Evolutionary conservation across 2,888 invertebrate species (phyloP).

Genomic region (Epirrhoe tristata): DNA sequence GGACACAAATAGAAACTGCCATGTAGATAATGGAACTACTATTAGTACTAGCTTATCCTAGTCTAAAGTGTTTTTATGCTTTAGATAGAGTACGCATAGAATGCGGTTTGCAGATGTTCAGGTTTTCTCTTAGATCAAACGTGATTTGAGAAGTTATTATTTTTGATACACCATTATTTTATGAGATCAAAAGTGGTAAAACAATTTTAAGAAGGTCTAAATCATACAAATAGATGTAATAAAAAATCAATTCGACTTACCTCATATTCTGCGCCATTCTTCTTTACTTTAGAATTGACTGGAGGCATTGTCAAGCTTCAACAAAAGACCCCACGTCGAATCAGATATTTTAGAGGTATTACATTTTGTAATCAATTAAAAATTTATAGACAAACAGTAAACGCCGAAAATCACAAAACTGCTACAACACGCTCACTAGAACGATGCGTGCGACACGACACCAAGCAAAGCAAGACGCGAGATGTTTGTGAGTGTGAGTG

Average conservation of each 20-base stretch:
- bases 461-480: neutral
- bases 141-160: neutral
- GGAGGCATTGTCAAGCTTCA: conserved; percentile 69
- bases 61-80: neutral
- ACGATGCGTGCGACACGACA: neutral
- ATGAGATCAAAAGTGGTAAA: neutral
- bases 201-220: neutral
- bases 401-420: conserved; percentile 53
- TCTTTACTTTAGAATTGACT: conserved; percentile 78
- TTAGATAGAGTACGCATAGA: neutral
- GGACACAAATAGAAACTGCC: neutral
- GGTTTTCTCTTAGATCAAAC: neutral
- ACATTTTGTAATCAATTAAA: conserved; percentile 16
- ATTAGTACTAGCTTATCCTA: neutral
- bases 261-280: conserved; percentile 80
- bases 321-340: conserved; percentile 3
- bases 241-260: conserved; percentile 60
- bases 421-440: conserved; percentile 36
- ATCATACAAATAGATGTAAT: neutral
- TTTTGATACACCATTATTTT: neutral
- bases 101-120: neutral
- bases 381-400: conserved; percentile 44
- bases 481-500: too few relatives aligned
- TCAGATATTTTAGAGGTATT: conserved; percentile 8
- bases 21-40: neutral